phyloP scores from a whole-genome alignment of 2,888 invertebrate species.

The Pammene aurita region DNA sequence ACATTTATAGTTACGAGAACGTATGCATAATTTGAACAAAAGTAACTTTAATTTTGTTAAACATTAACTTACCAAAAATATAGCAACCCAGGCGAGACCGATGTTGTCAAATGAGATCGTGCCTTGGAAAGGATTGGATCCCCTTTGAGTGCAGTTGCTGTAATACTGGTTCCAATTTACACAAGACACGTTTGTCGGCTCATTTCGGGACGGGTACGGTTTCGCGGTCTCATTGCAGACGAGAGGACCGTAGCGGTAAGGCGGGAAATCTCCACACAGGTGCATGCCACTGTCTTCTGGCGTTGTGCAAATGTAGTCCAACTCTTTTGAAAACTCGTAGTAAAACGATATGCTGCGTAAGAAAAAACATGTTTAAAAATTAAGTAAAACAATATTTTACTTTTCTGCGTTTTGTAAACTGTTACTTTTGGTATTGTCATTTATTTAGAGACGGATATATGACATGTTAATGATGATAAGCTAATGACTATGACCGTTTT shows the following conservation, averaged over 20 bases:
- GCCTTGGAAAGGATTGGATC: constrained; percentile 98
- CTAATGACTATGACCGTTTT: constrained; percentile 13
- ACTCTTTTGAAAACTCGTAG: constrained; percentile 93
- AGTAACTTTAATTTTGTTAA: too few species aligned
- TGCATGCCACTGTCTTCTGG: constrained; percentile 98
- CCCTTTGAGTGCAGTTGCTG: constrained; percentile 95
- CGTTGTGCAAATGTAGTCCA: constrained; percentile 98
- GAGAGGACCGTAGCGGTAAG: constrained; percentile 87
- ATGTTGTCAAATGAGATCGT: constrained; percentile 99
- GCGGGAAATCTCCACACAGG: constrained; percentile 92
- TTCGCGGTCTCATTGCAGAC: constrained; percentile 90
- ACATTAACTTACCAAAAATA: constrained; percentile 94
- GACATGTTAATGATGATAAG: constrained; percentile 30
- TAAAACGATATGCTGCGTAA: constrained; percentile 87
- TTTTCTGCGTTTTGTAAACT: background rate
- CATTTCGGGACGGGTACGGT: constrained; percentile 80
- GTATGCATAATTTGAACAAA: background rate
- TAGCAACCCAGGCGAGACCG: constrained; percentile 99
- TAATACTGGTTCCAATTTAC: constrained; percentile 99
- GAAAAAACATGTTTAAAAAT: constrained; percentile 32
- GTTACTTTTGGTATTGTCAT: background rate
- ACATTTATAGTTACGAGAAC: background rate
- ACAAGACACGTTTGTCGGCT: constrained; percentile 89
- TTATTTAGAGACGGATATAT: constrained; percentile 1
- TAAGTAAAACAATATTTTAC: background rate